These are phyloP conservation scores for Mallotus villosus DNA, from an alignment of 2,797 vertebrate genomes.

Conservation along the genomic window DNA sequence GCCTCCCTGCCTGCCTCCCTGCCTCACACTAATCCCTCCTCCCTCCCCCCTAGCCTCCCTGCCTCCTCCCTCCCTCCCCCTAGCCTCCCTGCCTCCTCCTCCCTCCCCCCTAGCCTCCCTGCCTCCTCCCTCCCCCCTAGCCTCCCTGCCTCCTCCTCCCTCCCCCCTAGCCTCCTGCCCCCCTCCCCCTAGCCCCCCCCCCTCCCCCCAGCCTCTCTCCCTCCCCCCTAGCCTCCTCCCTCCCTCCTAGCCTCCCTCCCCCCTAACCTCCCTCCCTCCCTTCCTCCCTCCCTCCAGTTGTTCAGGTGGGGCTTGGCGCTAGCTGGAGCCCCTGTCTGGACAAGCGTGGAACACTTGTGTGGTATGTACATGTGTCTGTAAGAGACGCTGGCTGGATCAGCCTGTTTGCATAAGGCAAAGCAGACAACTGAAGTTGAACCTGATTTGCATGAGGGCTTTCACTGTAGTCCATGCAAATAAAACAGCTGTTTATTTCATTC, in stretches of 20 bases:
- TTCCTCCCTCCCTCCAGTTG: no score
- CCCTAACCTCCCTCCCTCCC: slow-evolving; percentile 1
- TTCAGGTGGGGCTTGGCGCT: slow-evolving; percentile 3
- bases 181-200: neutral
- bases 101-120: slow-evolving; percentile 2
- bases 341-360: slow-evolving; percentile 22
- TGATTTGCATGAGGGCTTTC: slow-evolving; percentile 55
- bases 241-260: neutral
- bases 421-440: slow-evolving; percentile 29
- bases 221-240: neutral
- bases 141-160: neutral
- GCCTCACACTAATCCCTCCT: neutral
- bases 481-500: slow-evolving; percentile 26
- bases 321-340: neutral
- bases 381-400: neutral
- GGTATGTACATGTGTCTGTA: slow-evolving; percentile 20
- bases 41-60: neutral
- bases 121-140: no score
- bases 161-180: no score
- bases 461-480: slow-evolving; percentile 56
- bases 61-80: neutral
- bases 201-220: neutral
- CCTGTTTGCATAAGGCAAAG: slow-evolving; percentile 52
- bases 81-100: neutral
- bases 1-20: neutral